Evolutionary conservation across 1,140 invertebrate species (phyloP).

Genomic region (Pachypsylla venusta): DNA sequence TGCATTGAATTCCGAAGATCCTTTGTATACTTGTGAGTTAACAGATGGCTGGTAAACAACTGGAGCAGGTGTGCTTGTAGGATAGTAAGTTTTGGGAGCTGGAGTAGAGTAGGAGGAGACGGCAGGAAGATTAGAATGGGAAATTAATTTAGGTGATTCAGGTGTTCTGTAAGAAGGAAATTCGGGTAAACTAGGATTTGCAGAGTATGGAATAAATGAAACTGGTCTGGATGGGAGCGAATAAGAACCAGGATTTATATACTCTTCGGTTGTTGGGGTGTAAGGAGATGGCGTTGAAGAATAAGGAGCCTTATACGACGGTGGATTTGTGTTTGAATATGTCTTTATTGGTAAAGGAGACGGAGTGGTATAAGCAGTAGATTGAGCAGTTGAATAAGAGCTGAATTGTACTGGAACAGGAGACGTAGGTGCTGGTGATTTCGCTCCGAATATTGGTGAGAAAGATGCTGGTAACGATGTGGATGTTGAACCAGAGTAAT

Average conservation of each 20-base stretch:
- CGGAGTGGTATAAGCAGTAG: neutral
- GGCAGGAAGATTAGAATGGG: neutral
- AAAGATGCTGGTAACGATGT: neutral
- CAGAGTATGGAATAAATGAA: neutral
- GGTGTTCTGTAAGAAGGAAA: neutral
- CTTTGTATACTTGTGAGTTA: neutral
- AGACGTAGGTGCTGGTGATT: neutral
- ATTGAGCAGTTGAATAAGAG: neutral
- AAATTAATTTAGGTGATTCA: neutral
- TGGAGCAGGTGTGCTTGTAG: neutral
- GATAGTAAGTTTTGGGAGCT: conserved; percentile 1
- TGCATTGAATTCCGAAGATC: too few species aligned
- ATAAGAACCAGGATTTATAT: conserved; percentile 4
- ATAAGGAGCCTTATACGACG: neutral
- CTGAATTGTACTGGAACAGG: neutral
- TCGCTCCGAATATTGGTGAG: neutral
- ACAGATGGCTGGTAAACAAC: neutral
- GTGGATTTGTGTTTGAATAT: too few species aligned
- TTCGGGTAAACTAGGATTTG: neutral
- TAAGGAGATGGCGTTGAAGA: neutral
- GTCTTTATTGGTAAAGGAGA: too few species aligned
- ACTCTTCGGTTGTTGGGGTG: too few species aligned
- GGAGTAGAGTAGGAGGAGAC: conserved; percentile 10
- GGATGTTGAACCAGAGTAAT: neutral
- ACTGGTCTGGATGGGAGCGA: neutral